Base-by-base conservation (phyloP, 2,797 vertebrate genomes). In the Scyliorhinus canicula region DNA sequence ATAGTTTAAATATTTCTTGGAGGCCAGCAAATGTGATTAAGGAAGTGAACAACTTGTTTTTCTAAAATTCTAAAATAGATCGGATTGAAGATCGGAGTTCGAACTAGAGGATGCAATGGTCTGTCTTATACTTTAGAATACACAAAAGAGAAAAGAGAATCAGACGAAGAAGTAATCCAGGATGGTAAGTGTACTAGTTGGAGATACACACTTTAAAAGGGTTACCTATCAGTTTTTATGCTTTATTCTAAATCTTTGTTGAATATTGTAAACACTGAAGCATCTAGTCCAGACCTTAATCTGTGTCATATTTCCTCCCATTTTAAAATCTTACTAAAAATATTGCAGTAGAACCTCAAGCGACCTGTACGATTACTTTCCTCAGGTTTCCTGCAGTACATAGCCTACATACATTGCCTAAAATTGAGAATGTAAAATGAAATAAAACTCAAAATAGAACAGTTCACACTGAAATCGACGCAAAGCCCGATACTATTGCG, bases 41-140 rank as follows among this genome's bases (percentile, higher is more conserved):
- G 85, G 31, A 95, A 95, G n/a, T 71, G 52, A 67, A 50, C 47
- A 65, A 52, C 55, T n/a, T n/a, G 65, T 5, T 79, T 14, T 19
- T 31, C 35, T 77, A 65, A 40, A 24, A 65, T 52, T 60, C 71
- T 86, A 90, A 96, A 96, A 95, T 96, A 99, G 99, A 98, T 99
- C 88, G 99, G 98, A 35, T 96, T 99, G 95, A 99, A 98, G 97
- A 98, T 99, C 21, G 99, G 98, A 3, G 99, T 99, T 95, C 98
- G 98, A 96, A 99, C 99, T 57, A 98, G 99, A 95, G 99, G 99
- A 95, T 99, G 99, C 96, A 99, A 99, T 96, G 99, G 99, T 50
- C 98, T 99, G 95, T 99, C 99, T 11, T 99, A 99, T 95, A 99
- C 98, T 0, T 97, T 99, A 95, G 98, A 99, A 95, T 99, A 99